These are phyloP conservation scores for Leistus spinibarbis DNA, from an alignment of 2,888 invertebrate species.

Conservation along the genomic window DNA sequence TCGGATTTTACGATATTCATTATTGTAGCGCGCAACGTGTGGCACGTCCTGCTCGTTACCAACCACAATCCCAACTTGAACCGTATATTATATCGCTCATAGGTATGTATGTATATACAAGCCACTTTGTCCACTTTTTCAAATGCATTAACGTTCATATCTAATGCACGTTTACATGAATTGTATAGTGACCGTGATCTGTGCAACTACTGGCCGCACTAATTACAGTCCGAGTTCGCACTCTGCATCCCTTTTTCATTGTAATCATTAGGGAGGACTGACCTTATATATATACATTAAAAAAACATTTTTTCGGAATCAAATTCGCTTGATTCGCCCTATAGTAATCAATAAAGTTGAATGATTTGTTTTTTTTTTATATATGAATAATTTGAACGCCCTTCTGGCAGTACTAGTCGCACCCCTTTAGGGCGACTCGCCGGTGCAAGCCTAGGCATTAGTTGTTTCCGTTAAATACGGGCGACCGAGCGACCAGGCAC, in stretches of 20 bases:
- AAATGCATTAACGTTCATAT: neutral
- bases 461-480: neutral
- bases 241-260: neutral
- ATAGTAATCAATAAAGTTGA: no score
- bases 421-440: neutral
- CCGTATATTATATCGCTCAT: conserved; percentile 6
- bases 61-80: neutral
- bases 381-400: no score
- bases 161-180: neutral
- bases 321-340: no score
- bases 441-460: neutral
- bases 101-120: neutral
- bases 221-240: neutral
- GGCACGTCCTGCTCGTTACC: neutral
- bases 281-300: no score
- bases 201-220: neutral
- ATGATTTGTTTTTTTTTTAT: no score
- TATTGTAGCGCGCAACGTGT: neutral
- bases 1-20: neutral
- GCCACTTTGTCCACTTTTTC: neutral
- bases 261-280: no score
- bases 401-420: no score
- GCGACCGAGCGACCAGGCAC: neutral
- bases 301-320: no score
- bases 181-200: neutral